Conservation (phyloP, 2,888 invertebrate genomes). For the Minunthozetes semirufus region DNA sequence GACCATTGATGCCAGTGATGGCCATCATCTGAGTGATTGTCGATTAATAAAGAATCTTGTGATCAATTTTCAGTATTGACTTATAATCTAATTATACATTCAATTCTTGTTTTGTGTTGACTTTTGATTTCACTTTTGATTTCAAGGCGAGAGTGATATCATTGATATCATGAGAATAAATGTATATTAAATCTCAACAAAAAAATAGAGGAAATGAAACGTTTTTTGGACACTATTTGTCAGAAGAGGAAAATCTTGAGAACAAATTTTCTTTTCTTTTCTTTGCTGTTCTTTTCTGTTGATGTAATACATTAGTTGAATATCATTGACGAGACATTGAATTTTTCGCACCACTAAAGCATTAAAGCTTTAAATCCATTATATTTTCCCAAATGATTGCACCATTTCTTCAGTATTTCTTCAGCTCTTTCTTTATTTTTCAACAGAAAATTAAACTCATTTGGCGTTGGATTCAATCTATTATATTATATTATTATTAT, state of each 20-base stretch:
- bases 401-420: slow-evolving; percentile 1
- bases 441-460: neutral
- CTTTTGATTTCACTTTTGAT: neutral
- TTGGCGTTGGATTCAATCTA: neutral
- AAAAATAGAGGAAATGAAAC: slow-evolving; percentile 7
- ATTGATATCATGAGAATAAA: neutral
- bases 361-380: neutral
- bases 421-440: neutral
- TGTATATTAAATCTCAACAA: neutral
- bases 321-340: neutral
- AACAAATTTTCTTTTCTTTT: neutral
- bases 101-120: neutral
- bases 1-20: neutral
- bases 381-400: slow-evolving; percentile 4
- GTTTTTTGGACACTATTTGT: neutral
- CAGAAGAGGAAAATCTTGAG: neutral
- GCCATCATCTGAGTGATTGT: neutral
- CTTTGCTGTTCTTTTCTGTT: neutral
- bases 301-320: neutral
- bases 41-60: neutral
- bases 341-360: slow-evolving; percentile 6
- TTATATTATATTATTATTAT: neutral
- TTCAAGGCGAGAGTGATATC: neutral
- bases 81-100: neutral
- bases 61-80: slow-evolving; percentile 10